A percentile compares a stretch with the other conserved stretches of the same genome.
Conservation (phyloP, 2,888 invertebrate genomes). For the Cataglyphis rosenhaueri region DNA sequence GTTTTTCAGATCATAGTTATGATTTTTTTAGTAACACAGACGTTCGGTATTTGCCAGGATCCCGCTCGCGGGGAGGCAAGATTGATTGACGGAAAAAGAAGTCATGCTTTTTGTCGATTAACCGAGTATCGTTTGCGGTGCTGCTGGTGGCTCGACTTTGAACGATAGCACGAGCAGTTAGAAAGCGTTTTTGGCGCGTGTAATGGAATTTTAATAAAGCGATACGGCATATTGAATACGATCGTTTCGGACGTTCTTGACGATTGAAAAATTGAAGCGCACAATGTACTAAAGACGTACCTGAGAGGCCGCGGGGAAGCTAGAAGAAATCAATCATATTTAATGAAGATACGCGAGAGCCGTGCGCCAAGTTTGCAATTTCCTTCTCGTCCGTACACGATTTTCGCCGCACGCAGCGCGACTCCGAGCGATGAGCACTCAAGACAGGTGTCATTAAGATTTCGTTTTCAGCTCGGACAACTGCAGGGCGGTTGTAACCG, state of each 20-base stretch:
- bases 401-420: constrained; percentile 65
- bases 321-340: constrained; percentile 50
- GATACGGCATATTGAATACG: constrained; percentile 53
- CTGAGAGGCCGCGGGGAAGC: constrained; percentile 30
- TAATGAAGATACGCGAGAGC: constrained; percentile 50
- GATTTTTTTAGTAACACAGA: constrained; percentile 38
- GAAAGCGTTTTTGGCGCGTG: constrained; percentile 42
- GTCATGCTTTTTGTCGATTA: constrained; percentile 41
- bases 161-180: constrained; percentile 43
- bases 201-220: constrained; percentile 53
- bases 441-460: constrained; percentile 76
- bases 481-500: constrained; percentile 59
- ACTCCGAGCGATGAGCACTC: constrained; percentile 58
- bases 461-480: constrained; percentile 69
- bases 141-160: constrained; percentile 29
- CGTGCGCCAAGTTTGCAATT: constrained; percentile 40
- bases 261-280: constrained; percentile 44
- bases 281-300: constrained; percentile 28
- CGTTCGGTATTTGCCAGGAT: constrained; percentile 31
- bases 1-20: constrained; percentile 33
- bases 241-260: constrained; percentile 28
- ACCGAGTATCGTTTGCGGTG: constrained; percentile 33
- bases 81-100: constrained; percentile 50
- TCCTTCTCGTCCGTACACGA: constrained; percentile 47
- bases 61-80: constrained; percentile 14